A percentile compares a stretch with the other conserved stretches of the same genome.
Conservation (phyloP, 1,140 invertebrate genomes). For the Brachionus koreanus region DNA sequence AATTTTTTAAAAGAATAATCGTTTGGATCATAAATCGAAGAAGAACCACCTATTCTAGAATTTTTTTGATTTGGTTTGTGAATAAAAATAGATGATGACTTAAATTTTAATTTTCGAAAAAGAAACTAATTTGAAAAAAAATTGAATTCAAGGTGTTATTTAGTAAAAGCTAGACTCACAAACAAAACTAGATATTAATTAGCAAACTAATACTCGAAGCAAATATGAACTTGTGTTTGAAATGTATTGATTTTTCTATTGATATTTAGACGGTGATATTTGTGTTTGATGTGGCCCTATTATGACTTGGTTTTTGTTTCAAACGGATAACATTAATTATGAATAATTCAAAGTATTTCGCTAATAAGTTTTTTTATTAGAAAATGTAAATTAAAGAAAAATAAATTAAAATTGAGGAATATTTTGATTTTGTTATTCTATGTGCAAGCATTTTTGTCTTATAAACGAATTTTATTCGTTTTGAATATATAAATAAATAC, state of each 20-base stretch:
- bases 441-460: background rate
- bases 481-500: background rate
- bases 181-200: background rate
- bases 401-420: background rate
- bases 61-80: too few relatives aligned
- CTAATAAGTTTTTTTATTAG: background rate
- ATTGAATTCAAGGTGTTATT: background rate
- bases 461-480: background rate
- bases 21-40: too few relatives aligned
- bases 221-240: background rate
- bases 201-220: background rate
- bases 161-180: background rate
- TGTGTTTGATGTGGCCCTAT: background rate
- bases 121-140: background rate
- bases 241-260: background rate
- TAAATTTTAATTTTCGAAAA: background rate
- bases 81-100: background rate
- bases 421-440: background rate
- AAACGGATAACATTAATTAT: constrained; percentile 3
- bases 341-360: background rate
- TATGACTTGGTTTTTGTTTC: background rate
- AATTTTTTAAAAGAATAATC: too few relatives aligned
- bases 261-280: background rate
- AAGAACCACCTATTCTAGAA: too few relatives aligned
- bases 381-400: background rate